Base-by-base conservation (phyloP, 2,797 vertebrate species). In the Myotis findleyi region DNA sequence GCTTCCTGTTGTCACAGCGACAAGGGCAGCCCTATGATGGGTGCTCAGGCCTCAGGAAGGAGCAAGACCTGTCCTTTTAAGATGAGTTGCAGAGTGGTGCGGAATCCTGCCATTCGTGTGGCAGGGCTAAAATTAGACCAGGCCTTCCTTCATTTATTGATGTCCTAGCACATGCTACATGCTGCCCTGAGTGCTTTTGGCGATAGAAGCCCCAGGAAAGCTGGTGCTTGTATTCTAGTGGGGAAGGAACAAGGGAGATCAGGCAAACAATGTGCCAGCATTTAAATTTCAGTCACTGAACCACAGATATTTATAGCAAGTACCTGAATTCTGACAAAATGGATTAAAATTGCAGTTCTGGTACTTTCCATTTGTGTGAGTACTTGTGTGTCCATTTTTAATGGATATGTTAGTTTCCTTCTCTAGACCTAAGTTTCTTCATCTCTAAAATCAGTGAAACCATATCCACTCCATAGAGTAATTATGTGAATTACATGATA, bases 1-100 rank as follows among this genome's bases (percentile, higher is more conserved):
- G 94, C 77, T 89, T 97, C 85, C 93, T 95, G 85, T 87, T 95
- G 89, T 95, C 91, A 97, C 89, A 53, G 77, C 87, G 96, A 59
- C 95, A n/a, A 95, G 96, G 95, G 71, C 53, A 71, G 44, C 93
- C 93, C 88, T 75, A 62, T 21, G 66, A 1, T 1, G 68, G 82
- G 33, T 69, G 18, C 77, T 47, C 27, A 20, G 80, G 64, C 84
- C 83, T 44, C 17, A 2, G 47, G 49, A 27, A 55, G 47, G 33
- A 79, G 47, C 5, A 38, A 76, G 89, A 59, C 44, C 69, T 64
- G 38, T 73, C 33, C 80, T 91, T 62, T 13, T 3, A 17, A 68
- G 69, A 93, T 1, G 5, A 80, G 64, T 33, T 72, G 53, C 17
- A 49, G 75, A 20, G 69, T 25, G 82, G 47, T 14, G 23, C 44